These are phyloP conservation scores for Caenorhabditis sp. DNA, from an alignment of 2,888 invertebrate genomes.

Conservation along the genomic window DNA sequence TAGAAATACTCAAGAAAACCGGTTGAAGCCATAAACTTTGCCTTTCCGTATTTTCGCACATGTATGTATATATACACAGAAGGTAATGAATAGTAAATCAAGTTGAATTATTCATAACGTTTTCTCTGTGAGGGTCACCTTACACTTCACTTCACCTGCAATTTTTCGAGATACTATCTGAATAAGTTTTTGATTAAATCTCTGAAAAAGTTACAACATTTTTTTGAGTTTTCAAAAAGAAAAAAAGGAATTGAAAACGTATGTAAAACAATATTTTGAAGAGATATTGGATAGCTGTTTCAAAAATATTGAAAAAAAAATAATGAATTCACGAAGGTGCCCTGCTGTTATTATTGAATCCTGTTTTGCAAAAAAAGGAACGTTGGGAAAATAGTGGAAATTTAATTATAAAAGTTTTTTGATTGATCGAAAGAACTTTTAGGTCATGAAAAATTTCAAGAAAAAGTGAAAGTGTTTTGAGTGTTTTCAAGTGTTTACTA, in stretches of 20 bases:
- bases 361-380: neutral
- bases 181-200: too few species aligned
- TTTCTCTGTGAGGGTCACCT: neutral
- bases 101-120: neutral
- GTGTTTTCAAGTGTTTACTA: neutral
- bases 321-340: neutral
- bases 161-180: too few species aligned
- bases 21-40: neutral
- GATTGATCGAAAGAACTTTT: neutral
- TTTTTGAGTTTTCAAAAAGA: too few species aligned
- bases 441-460: neutral
- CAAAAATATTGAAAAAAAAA: too few species aligned
- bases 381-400: neutral
- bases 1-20: neutral
- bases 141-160: neutral
- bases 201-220: too few species aligned
- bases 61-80: neutral
- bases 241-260: too few species aligned
- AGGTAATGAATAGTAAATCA: neutral
- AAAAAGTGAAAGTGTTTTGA: neutral
- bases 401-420: too few species aligned
- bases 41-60: neutral
- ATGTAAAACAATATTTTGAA: too few species aligned
- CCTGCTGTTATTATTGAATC: neutral
- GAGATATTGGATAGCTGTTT: too few species aligned